These are phyloP conservation scores for Lates calcarifer DNA, from an alignment of 2,113 vertebrate genomes.

Conservation along the genomic window DNA sequence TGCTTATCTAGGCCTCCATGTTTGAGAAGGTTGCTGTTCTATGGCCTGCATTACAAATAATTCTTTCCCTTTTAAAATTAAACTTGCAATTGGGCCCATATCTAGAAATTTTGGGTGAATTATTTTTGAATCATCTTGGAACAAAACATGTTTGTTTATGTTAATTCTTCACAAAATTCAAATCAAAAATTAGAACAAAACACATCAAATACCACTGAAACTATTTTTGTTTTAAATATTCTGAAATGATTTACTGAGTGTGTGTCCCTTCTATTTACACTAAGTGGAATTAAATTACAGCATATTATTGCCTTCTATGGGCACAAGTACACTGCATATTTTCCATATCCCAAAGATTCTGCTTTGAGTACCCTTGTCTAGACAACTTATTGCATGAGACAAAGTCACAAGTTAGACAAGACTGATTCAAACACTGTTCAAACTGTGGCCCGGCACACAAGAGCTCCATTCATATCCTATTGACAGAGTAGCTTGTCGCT, in stretches of 20 bases:
- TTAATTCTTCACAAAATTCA: background rate
- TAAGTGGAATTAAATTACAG: background rate
- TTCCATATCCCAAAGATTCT: slow-evolving; percentile 12
- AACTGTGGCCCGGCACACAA: slow-evolving; percentile 40
- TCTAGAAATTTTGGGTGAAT: background rate
- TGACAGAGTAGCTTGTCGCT: slow-evolving; percentile 52
- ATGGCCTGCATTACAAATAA: background rate
- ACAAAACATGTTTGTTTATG: background rate
- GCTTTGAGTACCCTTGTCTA: background rate
- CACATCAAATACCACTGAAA: background rate
- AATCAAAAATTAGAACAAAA: background rate
- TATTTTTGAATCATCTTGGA: background rate
- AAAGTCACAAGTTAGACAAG: background rate
- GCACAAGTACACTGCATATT: slow-evolving; percentile 1
- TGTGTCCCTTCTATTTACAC: too few relatives aligned
- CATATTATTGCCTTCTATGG: slow-evolving; percentile 10
- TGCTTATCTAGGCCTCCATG: background rate
- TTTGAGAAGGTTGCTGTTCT: background rate
- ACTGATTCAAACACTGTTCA: slow-evolving; percentile 28
- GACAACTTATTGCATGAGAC: background rate
- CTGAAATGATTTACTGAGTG: background rate
- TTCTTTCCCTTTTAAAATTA: background rate
- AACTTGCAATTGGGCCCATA: background rate
- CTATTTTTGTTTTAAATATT: background rate
- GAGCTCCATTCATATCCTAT: slow-evolving; percentile 57